A percentile compares a stretch with the other conserved stretches of the same genome.
These are phyloP conservation scores for Lacanobia oleracea DNA, from an alignment of 2,888 invertebrate genomes.

Conservation along the genomic window DNA sequence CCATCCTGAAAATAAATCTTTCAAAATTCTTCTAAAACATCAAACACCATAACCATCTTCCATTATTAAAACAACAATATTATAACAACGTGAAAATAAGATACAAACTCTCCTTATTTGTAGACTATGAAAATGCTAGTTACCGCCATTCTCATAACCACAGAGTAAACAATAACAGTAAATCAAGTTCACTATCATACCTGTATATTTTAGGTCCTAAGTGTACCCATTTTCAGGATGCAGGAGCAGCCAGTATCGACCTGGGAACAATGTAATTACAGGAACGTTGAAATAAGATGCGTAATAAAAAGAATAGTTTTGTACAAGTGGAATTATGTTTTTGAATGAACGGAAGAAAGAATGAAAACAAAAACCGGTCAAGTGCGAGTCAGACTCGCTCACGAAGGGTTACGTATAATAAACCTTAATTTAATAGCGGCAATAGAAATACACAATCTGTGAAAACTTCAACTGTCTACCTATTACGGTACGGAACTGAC, in stretches of 20 bases:
- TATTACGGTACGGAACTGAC: too few relatives aligned
- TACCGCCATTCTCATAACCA: slow-evolving; percentile 29
- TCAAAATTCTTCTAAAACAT: neutral
- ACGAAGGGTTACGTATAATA: too few relatives aligned
- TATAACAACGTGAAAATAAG: slow-evolving; percentile 10
- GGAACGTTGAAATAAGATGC: neutral
- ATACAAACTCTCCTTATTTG: slow-evolving; percentile 31
- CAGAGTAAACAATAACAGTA: slow-evolving; percentile 50
- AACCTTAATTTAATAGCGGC: too few relatives aligned
- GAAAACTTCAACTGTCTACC: too few relatives aligned
- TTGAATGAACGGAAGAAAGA: too few relatives aligned
- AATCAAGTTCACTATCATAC: slow-evolving; percentile 52
- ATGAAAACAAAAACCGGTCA: too few relatives aligned
- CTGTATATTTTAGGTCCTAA: slow-evolving; percentile 34
- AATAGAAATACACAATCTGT: too few relatives aligned
- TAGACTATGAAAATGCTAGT: slow-evolving; percentile 38
- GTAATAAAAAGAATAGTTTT: slow-evolving; percentile 28
- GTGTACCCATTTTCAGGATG: slow-evolving; percentile 22
- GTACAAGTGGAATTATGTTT: neutral
- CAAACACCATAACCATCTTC: neutral
- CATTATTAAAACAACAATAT: slow-evolving; percentile 32
- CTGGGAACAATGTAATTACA: slow-evolving; percentile 3
- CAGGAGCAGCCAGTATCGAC: neutral
- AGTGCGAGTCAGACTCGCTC: too few relatives aligned
- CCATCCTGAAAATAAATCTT: neutral